Percentiles rank a stretch among this genome's conserved stretches.
phyloP scores from a whole-genome alignment of 2,797 vertebrate genomes.

The Sebastes cheni region DNA sequence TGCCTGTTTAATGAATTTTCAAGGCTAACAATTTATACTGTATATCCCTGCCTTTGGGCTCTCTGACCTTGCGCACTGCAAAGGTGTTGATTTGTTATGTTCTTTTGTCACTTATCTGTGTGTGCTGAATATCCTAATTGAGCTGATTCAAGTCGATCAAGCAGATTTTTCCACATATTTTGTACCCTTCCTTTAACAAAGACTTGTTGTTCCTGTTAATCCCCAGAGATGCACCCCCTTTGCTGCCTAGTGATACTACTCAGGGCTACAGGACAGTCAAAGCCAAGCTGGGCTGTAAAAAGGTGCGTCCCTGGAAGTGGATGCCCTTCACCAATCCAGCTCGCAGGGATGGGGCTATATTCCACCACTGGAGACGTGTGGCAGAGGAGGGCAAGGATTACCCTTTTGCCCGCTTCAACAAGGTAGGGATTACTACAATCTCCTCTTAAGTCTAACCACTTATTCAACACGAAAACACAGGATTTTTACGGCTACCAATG shows the following conservation, averaged over 20 bases:
- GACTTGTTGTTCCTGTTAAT: neutral
- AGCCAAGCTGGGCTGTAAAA: constrained; percentile 97
- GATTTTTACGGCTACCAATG: neutral
- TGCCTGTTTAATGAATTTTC: too few species aligned
- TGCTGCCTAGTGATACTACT: constrained; percentile 96
- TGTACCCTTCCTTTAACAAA: neutral
- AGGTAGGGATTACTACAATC: constrained; percentile 76
- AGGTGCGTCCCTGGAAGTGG: constrained; percentile 99
- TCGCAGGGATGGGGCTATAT: constrained; percentile 96
- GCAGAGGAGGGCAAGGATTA: constrained; percentile 99
- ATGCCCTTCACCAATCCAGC: constrained; percentile 99
- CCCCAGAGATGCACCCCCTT: constrained; percentile 92
- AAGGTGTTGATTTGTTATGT: neutral
- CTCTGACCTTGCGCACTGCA: too few species aligned
- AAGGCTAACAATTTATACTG: neutral
- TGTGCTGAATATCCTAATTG: neutral
- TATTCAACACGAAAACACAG: neutral
- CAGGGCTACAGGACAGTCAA: constrained; percentile 99
- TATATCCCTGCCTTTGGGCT: neutral
- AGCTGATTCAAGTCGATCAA: neutral
- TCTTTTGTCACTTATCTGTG: neutral
- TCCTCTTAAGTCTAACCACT: neutral
- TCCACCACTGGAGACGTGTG: constrained; percentile 97
- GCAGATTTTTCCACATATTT: too few species aligned
- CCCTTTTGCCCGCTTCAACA: constrained; percentile 97